A percentile compares a stretch with the other conserved stretches of the same genome.
These are phyloP conservation scores for Bimastos eiseni DNA, from an alignment of 2,888 invertebrate genomes.

Conservation along the genomic window DNA sequence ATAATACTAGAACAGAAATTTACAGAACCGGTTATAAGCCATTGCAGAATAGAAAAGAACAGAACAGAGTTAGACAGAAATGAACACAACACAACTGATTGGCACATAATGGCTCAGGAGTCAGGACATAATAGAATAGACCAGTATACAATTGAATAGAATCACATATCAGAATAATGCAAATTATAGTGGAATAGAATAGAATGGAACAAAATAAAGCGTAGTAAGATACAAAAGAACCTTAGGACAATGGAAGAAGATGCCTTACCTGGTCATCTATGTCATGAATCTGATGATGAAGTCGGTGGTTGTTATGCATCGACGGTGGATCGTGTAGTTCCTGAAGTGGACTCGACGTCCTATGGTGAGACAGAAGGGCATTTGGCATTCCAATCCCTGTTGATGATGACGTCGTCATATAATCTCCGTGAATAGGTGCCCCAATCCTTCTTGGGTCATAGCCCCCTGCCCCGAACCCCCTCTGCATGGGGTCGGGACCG, in stretches of 20 bases:
- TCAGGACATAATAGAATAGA: background rate
- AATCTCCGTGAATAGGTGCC: background rate
- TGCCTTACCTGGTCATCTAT: background rate
- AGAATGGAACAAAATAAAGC: background rate
- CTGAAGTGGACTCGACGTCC: background rate
- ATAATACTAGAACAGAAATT: no score
- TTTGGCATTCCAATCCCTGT: background rate
- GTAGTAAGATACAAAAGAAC: background rate
- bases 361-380: background rate
- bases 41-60: background rate
- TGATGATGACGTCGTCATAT: background rate
- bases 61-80: background rate
- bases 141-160: background rate
- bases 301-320: background rate
- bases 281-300: background rate
- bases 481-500: conserved; percentile 8
- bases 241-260: no score
- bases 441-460: conserved; percentile 3
- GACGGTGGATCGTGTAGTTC: background rate
- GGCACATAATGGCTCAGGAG: background rate
- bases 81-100: background rate
- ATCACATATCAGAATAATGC: background rate
- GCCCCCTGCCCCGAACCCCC: background rate
- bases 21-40: no score
- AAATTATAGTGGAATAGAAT: background rate